Conservation (phyloP, 92 coral and sea anemone genomes). For the Heteractis magnifica region DNA sequence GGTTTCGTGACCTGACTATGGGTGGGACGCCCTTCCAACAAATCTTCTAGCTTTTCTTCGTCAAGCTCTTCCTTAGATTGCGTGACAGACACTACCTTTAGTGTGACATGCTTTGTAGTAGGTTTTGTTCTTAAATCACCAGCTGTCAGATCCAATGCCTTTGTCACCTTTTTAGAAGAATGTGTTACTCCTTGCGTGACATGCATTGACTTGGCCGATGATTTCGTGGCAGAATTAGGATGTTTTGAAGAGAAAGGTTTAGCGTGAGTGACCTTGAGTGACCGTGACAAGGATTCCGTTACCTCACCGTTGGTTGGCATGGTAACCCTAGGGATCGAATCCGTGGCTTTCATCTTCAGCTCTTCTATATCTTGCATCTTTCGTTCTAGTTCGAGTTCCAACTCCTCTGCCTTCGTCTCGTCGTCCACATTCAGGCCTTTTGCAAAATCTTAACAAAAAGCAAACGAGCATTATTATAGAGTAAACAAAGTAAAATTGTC, state of each 20-base stretch:
- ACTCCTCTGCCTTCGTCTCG: constrained; percentile 16
- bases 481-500: too few species aligned
- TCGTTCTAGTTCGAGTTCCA: constrained; percentile 13
- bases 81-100: background rate
- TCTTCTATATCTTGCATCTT: background rate
- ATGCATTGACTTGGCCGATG: background rate
- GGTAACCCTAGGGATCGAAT: background rate
- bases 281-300: background rate
- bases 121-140: background rate
- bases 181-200: constrained; percentile 3
- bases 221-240: background rate
- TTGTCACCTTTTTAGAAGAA: background rate
- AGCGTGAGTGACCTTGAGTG: background rate
- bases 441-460: background rate
- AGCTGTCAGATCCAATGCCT: background rate
- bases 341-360: background rate
- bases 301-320: background rate
- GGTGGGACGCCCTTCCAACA: background rate
- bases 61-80: background rate
- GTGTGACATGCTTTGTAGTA: background rate
- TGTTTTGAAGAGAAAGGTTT: background rate
- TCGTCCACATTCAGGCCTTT: background rate
- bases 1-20: constrained; percentile 10
- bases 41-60: constrained; percentile 2
- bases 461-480: background rate